Percentiles rank a stretch among this genome's conserved stretches.
Evolutionary conservation across 1,140 invertebrate genomes (phyloP).

Genomic region (Sesamia nonagrioides): DNA sequence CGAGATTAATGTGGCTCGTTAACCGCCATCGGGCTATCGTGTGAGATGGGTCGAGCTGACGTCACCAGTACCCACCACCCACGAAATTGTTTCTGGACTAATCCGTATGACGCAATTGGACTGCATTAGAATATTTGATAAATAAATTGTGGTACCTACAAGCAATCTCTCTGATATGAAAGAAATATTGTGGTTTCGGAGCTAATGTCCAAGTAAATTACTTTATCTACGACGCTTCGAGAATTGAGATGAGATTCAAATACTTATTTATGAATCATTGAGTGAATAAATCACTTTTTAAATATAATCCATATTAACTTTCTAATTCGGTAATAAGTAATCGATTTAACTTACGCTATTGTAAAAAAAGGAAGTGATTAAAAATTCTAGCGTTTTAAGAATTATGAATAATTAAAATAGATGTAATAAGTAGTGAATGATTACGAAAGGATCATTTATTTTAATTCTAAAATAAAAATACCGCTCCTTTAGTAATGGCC

Average conservation of each 20-base stretch:
- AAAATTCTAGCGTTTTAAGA: constrained; percentile 1
- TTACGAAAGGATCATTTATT: not conserved
- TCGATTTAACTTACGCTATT: constrained; percentile 10
- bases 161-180: constrained; percentile 43
- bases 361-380: constrained; percentile 22
- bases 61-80: constrained; percentile 21
- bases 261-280: constrained; percentile 50
- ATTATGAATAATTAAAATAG: constrained; percentile 9
- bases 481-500: not conserved
- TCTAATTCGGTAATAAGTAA: constrained; percentile 29
- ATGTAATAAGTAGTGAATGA: not conserved
- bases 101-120: constrained; percentile 41
- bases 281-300: constrained; percentile 46
- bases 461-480: not conserved
- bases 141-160: constrained; percentile 38
- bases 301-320: constrained; percentile 28
- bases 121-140: constrained; percentile 40
- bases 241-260: constrained; percentile 43
- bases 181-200: constrained; percentile 49
- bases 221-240: constrained; percentile 42
- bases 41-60: constrained; percentile 34
- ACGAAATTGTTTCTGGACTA: constrained; percentile 31
- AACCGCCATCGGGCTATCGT: constrained; percentile 34
- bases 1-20: constrained; percentile 51
- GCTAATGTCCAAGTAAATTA: constrained; percentile 46